Conservation (phyloP, 2,797 vertebrate species). For the Melopsittacus undulatus region DNA sequence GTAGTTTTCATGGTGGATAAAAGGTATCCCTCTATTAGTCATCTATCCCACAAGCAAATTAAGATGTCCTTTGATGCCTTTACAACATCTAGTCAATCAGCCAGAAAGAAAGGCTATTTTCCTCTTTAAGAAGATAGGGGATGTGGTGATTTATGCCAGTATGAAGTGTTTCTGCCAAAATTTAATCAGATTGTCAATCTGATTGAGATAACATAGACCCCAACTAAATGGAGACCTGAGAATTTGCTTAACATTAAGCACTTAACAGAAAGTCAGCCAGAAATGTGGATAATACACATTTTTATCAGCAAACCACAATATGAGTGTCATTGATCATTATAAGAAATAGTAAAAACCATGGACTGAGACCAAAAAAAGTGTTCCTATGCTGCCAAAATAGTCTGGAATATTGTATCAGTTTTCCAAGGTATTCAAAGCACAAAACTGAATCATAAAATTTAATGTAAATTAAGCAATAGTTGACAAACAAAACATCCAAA, state of each 20-base stretch:
- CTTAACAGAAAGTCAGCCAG: background rate
- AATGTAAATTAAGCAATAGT: background rate
- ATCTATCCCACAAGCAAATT: background rate
- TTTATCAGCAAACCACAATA: background rate
- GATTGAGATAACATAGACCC: background rate
- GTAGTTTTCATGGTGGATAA: background rate
- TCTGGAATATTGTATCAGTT: background rate
- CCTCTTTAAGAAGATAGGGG: background rate
- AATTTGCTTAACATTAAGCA: background rate
- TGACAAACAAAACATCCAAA: background rate
- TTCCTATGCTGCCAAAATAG: background rate
- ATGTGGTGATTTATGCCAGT: background rate
- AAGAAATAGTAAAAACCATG: background rate
- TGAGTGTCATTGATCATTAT: background rate
- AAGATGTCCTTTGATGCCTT: conserved; percentile 8
- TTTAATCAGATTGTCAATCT: background rate
- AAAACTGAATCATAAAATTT: background rate
- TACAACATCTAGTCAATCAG: background rate
- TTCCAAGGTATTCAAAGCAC: background rate
- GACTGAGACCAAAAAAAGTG: background rate
- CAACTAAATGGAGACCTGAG: background rate
- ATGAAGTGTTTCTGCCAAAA: background rate
- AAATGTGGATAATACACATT: background rate
- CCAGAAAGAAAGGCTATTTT: background rate
- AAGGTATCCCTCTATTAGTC: conserved; percentile 4